Percentiles rank a stretch among this genome's conserved stretches.
phyloP scores from a whole-genome alignment of 2,888 invertebrate genomes.

The Pammene aurita region DNA sequence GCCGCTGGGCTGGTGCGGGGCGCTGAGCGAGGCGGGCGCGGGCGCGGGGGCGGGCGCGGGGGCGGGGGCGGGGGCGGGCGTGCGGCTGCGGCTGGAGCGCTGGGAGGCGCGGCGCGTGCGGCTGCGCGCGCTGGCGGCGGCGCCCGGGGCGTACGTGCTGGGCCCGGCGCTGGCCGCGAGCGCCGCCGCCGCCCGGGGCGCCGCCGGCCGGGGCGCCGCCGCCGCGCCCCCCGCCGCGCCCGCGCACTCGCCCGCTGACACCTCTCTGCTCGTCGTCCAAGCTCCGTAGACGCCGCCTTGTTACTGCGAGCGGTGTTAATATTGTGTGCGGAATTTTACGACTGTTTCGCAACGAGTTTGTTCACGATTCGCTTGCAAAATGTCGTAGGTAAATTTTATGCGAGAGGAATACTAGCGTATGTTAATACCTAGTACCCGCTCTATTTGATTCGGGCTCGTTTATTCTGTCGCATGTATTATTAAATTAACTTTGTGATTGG shows the following conservation, averaged over 20 bases:
- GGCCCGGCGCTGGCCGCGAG: constrained; percentile 83
- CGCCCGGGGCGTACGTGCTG: constrained; percentile 86
- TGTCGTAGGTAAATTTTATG: constrained; percentile 28
- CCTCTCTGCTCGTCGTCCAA: constrained; percentile 70
- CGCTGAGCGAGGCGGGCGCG: constrained; percentile 69
- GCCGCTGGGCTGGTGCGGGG: constrained; percentile 75
- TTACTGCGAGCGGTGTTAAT: not conserved
- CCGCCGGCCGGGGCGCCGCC: constrained; percentile 45
- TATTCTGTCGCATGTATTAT: constrained; percentile 15
- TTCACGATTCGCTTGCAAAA: constrained; percentile 22
- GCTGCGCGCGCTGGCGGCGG: constrained; percentile 84
- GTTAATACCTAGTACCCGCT: constrained; percentile 16
- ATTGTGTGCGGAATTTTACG: constrained; percentile 31
- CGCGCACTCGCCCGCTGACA: constrained; percentile 59
- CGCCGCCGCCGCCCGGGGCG: constrained; percentile 48
- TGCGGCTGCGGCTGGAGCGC: constrained; percentile 73
- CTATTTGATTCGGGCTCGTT: constrained; percentile 20
- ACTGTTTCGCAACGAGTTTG: constrained; percentile 28
- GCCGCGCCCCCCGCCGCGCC: constrained; percentile 40
- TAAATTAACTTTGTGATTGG: constrained; percentile 26
- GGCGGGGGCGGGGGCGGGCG: constrained; percentile 52
- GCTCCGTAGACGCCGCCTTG: constrained; percentile 33
- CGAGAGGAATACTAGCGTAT: constrained; percentile 22
- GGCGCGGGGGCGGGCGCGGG: too few species aligned
- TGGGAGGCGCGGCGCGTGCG: constrained; percentile 80